A percentile compares a stretch with the other conserved stretches of the same genome.
These are phyloP conservation scores for Coptodon rendalli DNA, from an alignment of 2,113 vertebrate species.

Conservation along the genomic window DNA sequence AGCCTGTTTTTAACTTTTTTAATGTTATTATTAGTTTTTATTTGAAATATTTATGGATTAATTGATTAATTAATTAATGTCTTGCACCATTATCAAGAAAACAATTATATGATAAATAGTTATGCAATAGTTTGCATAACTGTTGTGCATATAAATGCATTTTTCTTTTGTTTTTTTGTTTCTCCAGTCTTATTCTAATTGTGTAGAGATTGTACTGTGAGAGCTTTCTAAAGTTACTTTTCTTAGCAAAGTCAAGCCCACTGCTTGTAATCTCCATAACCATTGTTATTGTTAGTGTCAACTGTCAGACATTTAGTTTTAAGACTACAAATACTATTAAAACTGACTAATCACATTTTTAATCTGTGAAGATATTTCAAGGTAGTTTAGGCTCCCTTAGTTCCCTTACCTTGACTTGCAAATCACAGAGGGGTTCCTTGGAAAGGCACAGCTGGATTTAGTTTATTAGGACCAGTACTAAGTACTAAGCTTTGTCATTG, in stretches of 20 bases:
- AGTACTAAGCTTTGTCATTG: not conserved
- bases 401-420: not conserved
- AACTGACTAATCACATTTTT: not conserved
- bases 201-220: rapidly evolving
- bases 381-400: not conserved
- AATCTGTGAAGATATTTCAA: not conserved
- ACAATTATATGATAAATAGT: not conserved
- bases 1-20: not conserved
- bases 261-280: not conserved
- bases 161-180: not conserved
- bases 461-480: not conserved
- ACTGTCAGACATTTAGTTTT: not conserved
- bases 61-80: not conserved
- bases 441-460: not conserved
- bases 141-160: not conserved
- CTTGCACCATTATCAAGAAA: not conserved
- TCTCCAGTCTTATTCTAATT: not conserved
- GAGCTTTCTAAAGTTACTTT: not conserved
- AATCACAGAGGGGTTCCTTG: not conserved
- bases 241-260: not conserved
- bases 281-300: not conserved
- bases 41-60: not conserved
- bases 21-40: not conserved
- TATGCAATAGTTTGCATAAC: not conserved
- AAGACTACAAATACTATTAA: not conserved